Evolutionary conservation across 2,113 vertebrate genomes (phyloP).

Genomic region (Sapayoa aenigma): DNA sequence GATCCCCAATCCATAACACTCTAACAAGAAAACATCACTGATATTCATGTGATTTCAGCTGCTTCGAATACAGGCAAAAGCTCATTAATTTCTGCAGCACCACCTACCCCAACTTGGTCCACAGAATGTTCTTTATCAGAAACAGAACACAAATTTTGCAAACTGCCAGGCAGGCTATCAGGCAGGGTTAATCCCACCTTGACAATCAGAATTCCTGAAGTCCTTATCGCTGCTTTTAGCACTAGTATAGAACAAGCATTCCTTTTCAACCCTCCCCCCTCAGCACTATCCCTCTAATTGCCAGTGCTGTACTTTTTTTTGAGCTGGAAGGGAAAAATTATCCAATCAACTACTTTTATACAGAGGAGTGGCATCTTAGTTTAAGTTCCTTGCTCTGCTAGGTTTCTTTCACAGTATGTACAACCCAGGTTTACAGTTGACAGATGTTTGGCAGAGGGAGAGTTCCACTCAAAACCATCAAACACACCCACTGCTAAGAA

Average conservation of each 20-base stretch:
- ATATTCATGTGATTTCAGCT: neutral
- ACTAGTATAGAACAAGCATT: neutral
- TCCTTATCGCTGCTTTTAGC: neutral
- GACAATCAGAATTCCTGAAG: neutral
- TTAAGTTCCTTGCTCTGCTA: neutral
- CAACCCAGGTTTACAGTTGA: neutral
- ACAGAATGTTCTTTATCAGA: neutral
- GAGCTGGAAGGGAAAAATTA: neutral
- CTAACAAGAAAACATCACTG: neutral
- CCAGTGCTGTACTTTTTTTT: neutral
- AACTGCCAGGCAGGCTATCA: accelerated
- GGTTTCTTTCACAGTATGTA: neutral
- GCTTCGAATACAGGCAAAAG: neutral
- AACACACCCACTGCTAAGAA: neutral
- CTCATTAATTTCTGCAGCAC: neutral
- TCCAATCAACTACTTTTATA: neutral
- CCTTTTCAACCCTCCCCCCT: neutral
- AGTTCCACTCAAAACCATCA: neutral
- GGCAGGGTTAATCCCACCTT: neutral
- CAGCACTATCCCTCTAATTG: neutral
- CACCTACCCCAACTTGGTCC: neutral
- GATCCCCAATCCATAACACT: too few relatives aligned
- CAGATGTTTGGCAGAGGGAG: neutral
- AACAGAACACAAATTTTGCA: neutral
- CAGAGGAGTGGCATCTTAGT: neutral